Evolutionary conservation across 2,113 vertebrate genomes (phyloP).

Genomic region (Malurus cyaneus): DNA sequence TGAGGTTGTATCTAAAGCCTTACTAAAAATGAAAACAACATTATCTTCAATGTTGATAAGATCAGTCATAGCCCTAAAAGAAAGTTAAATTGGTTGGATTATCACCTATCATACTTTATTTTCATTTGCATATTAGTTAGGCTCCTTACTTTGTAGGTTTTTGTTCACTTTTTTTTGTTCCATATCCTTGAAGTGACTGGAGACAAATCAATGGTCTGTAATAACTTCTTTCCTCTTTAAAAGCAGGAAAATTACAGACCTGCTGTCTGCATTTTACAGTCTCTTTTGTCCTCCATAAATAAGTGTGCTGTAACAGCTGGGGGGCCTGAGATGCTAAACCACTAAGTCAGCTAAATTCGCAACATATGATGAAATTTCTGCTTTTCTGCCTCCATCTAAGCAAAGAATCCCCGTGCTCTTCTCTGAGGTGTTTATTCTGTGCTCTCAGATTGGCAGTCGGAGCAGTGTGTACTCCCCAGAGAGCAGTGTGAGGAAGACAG

Average conservation of each 20-base stretch:
- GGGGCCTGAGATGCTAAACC: not conserved
- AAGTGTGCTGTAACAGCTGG: not conserved
- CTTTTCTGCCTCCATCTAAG: not conserved
- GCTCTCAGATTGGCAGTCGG: conserved; percentile 91
- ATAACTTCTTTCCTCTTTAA: not conserved
- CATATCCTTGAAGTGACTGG: not conserved
- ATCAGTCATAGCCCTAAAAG: not conserved
- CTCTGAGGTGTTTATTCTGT: not conserved
- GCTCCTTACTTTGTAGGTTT: not conserved
- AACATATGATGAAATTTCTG: not conserved
- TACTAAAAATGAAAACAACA: not conserved
- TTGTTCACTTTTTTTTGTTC: not conserved
- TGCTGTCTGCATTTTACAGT: not conserved
- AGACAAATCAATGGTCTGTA: not conserved
- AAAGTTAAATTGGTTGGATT: not conserved
- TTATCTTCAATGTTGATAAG: not conserved
- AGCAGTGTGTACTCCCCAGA: conserved; percentile 98
- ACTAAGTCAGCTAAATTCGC: not conserved
- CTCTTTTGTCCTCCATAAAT: not conserved
- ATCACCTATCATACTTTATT: not conserved
- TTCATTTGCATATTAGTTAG: not conserved
- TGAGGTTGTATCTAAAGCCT: not conserved
- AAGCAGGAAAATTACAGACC: not conserved
- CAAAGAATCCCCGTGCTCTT: not conserved
- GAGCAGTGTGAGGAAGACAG: conserved; percentile 96